Evolutionary conservation across 2,888 invertebrate genomes (phyloP), one percentile per base, ranked within the genome.

Genomic region (Hirtodrosophila histrioides): DNA sequence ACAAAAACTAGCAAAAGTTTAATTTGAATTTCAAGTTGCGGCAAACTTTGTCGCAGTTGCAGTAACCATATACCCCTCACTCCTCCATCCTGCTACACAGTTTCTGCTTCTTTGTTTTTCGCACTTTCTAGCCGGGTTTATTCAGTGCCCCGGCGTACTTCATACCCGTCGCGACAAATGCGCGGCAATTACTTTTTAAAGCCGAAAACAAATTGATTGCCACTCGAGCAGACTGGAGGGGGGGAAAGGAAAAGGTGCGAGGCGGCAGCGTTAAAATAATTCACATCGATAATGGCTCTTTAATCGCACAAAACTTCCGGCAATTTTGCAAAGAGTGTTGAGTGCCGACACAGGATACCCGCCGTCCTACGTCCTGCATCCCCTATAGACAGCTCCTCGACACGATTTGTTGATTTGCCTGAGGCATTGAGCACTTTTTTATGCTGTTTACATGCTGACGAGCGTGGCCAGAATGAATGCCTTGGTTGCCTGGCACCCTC

Each of bases 201-300:
- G 75, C 68, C 27, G 49, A 58, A 58, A 84, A 80, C 82, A 88
- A 83, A 83, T 83, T 88, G 86, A 86, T 79, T 83, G 86, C 82
- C 71, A 63, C 60, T 65, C 64, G 49, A 39, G 43, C 11, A 27
- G 46, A 17, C 44, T n/a, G n/a, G 45, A n/a, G 24, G 10, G 5
- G 27, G 5, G 5, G 41, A 33, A 43, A 57, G 39, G 27, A n/a
- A 17, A 23, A 49, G 60, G 50, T 23, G 46, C 35, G 31, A 12
- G 45, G 37, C 29, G 44, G 36, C 56, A 73, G 69, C 65, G 65
- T 83, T 77, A 69, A 79, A 84, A 77, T 86, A 84, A 86, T 84
- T 84, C 82, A 85, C 82, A 84, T 78, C 87, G 86, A 87, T 87
- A 85, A 87, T 85, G 77, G 77, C 65, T 73, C 87, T 72, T 85